These are phyloP conservation scores for Lucilia sericata DNA, from an alignment of 1,140 invertebrate genomes.

Conservation along the genomic window DNA sequence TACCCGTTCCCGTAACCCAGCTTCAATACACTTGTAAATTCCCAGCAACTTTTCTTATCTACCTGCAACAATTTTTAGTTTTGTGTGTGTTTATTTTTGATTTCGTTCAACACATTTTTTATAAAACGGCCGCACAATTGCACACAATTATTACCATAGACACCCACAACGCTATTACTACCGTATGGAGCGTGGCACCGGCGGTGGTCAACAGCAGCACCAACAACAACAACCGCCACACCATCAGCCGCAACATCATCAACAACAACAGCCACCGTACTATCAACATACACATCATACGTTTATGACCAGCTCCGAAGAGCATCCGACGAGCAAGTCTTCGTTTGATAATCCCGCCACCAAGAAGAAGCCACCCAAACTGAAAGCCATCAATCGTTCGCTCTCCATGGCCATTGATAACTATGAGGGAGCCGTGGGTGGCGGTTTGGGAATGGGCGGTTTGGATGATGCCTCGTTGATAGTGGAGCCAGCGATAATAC, in stretches of 20 bases:
- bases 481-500: slow-evolving; percentile 65
- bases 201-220: slow-evolving; percentile 64
- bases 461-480: slow-evolving; percentile 57
- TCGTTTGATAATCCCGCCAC: slow-evolving; percentile 66
- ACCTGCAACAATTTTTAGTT: slow-evolving; percentile 33
- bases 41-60: slow-evolving; percentile 33
- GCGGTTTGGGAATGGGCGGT: slow-evolving; percentile 46
- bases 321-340: slow-evolving; percentile 52
- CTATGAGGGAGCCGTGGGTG: slow-evolving; percentile 55
- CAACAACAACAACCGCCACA: slow-evolving; percentile 53
- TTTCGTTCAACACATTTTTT: slow-evolving; percentile 37
- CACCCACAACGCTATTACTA: slow-evolving; percentile 67
- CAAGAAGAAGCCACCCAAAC: slow-evolving; percentile 67
- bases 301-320: slow-evolving; percentile 40
- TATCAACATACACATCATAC: slow-evolving; percentile 49
- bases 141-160: slow-evolving; percentile 67
- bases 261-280: slow-evolving; percentile 27
- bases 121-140: slow-evolving; percentile 65
- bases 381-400: slow-evolving; percentile 65
- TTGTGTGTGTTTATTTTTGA: slow-evolving; percentile 27
- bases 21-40: not conserved
- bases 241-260: slow-evolving; percentile 38
- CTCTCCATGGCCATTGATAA: slow-evolving; percentile 67
- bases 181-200: slow-evolving; percentile 67
- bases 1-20: too few relatives aligned